A percentile compares a stretch with the other conserved stretches of the same genome.
Conservation (phyloP, 1,140 invertebrate species). For the Nebria ingens region DNA sequence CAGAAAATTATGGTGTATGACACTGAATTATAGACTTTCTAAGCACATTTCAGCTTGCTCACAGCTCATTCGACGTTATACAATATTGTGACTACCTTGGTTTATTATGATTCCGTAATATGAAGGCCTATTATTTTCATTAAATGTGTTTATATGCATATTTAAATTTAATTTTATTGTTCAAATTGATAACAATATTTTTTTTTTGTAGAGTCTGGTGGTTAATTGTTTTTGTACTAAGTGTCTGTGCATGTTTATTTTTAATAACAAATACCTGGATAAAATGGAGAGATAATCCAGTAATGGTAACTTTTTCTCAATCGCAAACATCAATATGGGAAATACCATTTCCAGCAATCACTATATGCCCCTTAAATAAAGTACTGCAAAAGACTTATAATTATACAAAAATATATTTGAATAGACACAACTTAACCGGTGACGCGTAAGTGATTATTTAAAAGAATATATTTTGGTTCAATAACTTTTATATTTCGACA, state of each 20-base stretch:
- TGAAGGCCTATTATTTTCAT: too few relatives aligned
- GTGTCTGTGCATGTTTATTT: not conserved
- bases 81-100: too few relatives aligned
- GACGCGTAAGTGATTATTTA: not conserved
- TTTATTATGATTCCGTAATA: too few relatives aligned
- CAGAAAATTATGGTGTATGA: too few relatives aligned
- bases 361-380: not conserved
- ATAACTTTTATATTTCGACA: not conserved
- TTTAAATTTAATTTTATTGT: not conserved
- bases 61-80: too few relatives aligned
- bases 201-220: slow-evolving; percentile 8
- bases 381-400: not conserved
- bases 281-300: slow-evolving; percentile 10
- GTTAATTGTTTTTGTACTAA: not conserved
- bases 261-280: slow-evolving; percentile 9
- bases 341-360: not conserved
- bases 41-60: slow-evolving; percentile 24
- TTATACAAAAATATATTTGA: not conserved
- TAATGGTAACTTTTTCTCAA: slow-evolving; percentile 9
- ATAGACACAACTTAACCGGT: not conserved
- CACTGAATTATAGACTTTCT: too few relatives aligned
- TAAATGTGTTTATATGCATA: too few relatives aligned
- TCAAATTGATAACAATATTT: not conserved
- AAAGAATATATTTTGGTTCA: not conserved
- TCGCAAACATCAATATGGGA: not conserved